phyloP scores from a whole-genome alignment of 1,140 invertebrate genomes.

The Leptestheria dahalacensis region DNA sequence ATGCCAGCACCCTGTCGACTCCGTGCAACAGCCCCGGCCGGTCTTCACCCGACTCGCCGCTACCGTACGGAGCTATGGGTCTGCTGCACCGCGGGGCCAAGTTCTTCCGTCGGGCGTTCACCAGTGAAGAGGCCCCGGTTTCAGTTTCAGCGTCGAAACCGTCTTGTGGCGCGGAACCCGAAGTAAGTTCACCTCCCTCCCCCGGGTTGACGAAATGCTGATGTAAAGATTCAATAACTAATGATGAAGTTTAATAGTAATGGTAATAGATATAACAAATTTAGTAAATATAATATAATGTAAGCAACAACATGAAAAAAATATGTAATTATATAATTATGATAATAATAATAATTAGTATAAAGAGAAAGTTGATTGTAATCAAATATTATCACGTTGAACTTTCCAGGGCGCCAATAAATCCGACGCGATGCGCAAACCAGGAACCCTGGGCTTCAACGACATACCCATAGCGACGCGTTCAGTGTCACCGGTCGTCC shows the following conservation, averaged over 20 bases:
- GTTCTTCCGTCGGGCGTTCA: conserved; percentile 49
- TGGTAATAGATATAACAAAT: too few relatives aligned
- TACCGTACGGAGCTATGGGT: conserved; percentile 20
- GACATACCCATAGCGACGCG: conserved; percentile 41
- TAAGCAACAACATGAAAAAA: too few relatives aligned
- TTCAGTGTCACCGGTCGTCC: conserved; percentile 26
- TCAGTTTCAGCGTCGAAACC: conserved; percentile 30
- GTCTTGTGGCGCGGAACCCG: conserved; percentile 32
- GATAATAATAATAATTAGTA: too few relatives aligned
- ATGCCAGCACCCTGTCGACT: conserved; percentile 46
- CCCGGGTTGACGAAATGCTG: too few relatives aligned
- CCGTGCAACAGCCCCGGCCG: conserved; percentile 63
- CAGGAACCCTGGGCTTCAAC: conserved; percentile 49
- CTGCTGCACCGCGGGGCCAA: conserved; percentile 50
- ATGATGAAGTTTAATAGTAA: too few relatives aligned
- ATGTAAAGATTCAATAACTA: too few relatives aligned
- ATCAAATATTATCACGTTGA: too few relatives aligned
- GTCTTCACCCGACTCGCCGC: conserved; percentile 35
- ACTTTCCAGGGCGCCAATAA: conserved; percentile 30
- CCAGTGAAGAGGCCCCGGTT: conserved; percentile 28
- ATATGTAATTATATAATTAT: too few relatives aligned
- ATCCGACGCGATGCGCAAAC: conserved; percentile 44
- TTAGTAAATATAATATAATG: too few relatives aligned
- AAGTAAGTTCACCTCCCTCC: too few relatives aligned
- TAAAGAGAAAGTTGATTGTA: too few relatives aligned